These are phyloP conservation scores for Ginglymostoma cirratum DNA, from an alignment of 2,113 vertebrate genomes.

Conservation along the genomic window DNA sequence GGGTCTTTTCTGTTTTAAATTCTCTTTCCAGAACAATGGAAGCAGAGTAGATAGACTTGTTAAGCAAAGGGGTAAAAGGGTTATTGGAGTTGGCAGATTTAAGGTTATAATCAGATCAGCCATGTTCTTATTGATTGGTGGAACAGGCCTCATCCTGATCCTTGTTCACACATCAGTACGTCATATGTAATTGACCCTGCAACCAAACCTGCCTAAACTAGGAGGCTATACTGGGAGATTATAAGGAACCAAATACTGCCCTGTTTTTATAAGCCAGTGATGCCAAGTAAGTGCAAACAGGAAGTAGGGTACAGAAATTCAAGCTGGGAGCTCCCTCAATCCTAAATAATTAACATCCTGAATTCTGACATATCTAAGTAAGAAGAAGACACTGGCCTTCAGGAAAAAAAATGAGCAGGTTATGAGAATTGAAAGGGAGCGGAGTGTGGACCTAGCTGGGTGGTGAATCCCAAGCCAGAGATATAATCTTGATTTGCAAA, in stretches of 20 bases:
- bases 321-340: not conserved
- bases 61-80: no score
- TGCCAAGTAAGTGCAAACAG: not conserved
- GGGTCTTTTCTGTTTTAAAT: no score
- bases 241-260: not conserved
- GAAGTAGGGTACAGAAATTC: not conserved
- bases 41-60: no score
- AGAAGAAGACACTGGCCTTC: not conserved
- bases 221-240: not conserved
- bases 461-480: not conserved
- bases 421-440: not conserved
- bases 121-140: no score
- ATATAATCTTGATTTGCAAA: not conserved
- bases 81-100: no score
- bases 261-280: not conserved
- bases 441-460: not conserved
- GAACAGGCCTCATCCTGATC: no score
- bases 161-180: not conserved
- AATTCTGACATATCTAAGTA: not conserved
- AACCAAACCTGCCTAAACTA: not conserved
- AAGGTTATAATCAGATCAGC: no score
- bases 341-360: not conserved
- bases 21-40: no score
- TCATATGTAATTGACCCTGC: not conserved
- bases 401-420: not conserved